Conservation (phyloP, 2,113 vertebrate genomes). For the Abramis brama region DNA sequence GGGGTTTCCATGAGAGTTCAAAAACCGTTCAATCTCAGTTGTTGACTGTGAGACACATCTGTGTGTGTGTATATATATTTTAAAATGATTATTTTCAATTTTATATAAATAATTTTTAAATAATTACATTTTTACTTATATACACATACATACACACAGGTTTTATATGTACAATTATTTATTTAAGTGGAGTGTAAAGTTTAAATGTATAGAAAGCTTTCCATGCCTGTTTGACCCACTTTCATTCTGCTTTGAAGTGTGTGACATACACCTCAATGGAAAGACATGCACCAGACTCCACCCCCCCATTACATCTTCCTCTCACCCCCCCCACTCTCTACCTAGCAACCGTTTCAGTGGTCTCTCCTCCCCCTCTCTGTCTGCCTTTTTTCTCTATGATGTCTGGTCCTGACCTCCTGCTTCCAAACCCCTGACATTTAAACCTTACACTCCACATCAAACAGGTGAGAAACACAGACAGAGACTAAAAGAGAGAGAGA, state of each 20-base stretch:
- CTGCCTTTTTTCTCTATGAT: constrained; percentile 51
- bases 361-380: constrained; percentile 38
- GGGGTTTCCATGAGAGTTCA: constrained; percentile 9
- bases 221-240: neutral
- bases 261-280: constrained; percentile 67
- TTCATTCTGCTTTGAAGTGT: constrained; percentile 61
- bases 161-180: no score
- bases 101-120: no score
- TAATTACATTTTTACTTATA: no score
- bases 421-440: constrained; percentile 74
- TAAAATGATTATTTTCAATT: no score
- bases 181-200: neutral
- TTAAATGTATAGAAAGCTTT: neutral
- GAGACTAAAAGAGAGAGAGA: constrained; percentile 1
- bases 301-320: neutral
- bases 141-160: no score
- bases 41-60: neutral
- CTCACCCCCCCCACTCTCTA: neutral
- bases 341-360: constrained; percentile 40
- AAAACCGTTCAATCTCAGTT: neutral
- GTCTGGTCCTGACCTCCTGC: constrained; percentile 64
- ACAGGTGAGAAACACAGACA: constrained; percentile 52
- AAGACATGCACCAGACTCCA: constrained; percentile 43
- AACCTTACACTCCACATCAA: constrained; percentile 73
- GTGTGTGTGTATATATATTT: no score